Conservation (phyloP, 2,113 vertebrate species). For the Oreochromis aureus region DNA sequence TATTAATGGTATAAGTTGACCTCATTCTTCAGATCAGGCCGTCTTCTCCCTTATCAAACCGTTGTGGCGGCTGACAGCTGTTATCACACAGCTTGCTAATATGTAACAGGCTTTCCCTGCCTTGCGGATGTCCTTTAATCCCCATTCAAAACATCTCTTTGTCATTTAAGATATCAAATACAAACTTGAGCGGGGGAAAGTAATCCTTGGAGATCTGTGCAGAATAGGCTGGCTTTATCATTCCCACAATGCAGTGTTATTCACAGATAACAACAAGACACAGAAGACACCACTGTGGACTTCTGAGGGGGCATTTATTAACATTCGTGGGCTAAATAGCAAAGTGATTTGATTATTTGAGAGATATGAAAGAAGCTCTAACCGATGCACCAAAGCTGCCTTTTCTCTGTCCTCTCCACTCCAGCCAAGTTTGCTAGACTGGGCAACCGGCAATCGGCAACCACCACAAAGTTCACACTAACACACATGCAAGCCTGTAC, state of each 20-base stretch:
- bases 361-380: neutral
- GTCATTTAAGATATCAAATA: constrained; percentile 11
- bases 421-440: neutral
- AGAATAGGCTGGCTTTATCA: neutral
- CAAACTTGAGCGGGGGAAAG: neutral
- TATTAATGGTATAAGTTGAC: neutral
- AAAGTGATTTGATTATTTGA: neutral
- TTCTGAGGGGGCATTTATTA: neutral
- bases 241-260: neutral
- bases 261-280: neutral
- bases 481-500: neutral
- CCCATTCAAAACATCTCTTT: neutral
- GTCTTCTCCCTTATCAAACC: neutral
- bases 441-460: neutral
- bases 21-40: neutral
- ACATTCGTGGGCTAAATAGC: neutral
- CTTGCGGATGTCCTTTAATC: neutral
- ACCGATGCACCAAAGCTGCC: neutral
- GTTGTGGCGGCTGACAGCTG: constrained; percentile 1
- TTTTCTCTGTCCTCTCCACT: neutral
- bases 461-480: neutral
- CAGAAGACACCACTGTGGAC: neutral
- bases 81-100: constrained; percentile 16
- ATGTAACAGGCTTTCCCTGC: neutral
- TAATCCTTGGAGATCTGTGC: neutral